Conservation (phyloP, 2,113 vertebrate species). For the Phrynosoma blainvillii region DNA sequence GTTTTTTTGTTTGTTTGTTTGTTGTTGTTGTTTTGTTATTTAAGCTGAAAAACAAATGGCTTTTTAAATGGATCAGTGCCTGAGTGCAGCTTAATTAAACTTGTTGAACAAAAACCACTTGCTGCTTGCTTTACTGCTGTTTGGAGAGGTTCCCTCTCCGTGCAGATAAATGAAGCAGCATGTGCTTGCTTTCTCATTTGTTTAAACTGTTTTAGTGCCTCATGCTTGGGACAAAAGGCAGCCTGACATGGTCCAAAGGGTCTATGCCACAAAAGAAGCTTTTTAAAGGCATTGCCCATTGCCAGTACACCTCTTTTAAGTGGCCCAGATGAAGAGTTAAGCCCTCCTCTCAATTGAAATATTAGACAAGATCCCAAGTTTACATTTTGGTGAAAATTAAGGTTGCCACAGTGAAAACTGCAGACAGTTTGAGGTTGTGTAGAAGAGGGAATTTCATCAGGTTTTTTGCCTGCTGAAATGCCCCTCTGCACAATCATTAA, state of each 20-base stretch:
- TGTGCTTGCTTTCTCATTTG: not conserved
- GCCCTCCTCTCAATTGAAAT: not conserved
- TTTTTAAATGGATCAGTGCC: not conserved
- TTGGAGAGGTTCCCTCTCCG: not conserved
- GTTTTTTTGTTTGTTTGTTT: no score
- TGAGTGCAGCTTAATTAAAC: constrained; percentile 12
- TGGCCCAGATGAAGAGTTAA: not conserved
- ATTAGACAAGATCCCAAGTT: not conserved
- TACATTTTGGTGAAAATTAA: no score
- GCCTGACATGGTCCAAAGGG: no score
- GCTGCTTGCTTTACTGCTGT: constrained; percentile 23
- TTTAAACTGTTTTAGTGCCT: not conserved
- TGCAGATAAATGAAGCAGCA: not conserved
- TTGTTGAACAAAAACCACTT: not conserved
- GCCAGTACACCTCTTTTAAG: not conserved
- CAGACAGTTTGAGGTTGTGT: no score
- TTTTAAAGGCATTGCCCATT: not conserved
- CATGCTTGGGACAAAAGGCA: not conserved
- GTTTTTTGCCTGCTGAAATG: no score
- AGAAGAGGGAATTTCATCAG: no score
- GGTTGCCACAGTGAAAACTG: no score
- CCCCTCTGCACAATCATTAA: no score
- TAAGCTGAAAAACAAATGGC: constrained; percentile 9
- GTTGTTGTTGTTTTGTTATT: not conserved
- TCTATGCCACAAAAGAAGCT: not conserved